A percentile compares a stretch with the other conserved stretches of the same genome.
These are phyloP conservation scores for Phoenicopterus ruber DNA, from an alignment of 2,113 vertebrate genomes.

Conservation along the genomic window DNA sequence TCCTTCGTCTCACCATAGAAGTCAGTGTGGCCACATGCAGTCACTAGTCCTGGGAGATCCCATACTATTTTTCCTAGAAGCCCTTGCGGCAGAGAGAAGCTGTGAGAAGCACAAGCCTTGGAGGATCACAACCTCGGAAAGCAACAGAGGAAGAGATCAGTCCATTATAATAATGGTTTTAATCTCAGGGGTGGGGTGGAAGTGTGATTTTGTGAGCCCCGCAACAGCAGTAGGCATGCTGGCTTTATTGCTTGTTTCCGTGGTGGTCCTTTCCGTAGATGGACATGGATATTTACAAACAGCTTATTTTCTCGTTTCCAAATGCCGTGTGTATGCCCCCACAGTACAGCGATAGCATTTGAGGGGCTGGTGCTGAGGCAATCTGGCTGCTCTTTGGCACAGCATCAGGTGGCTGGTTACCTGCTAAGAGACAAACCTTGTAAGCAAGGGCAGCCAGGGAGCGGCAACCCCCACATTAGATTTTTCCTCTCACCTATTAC, in stretches of 20 bases:
- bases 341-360: accelerated
- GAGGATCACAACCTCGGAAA: neutral
- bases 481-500: neutral
- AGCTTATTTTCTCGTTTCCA: neutral
- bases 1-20: neutral
- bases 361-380: too few species aligned
- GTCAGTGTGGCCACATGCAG: accelerated
- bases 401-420: accelerated
- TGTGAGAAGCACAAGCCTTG: neutral
- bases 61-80: neutral
- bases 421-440: neutral
- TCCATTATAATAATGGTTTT: neutral
- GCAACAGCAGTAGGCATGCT: neutral
- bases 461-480: too few species aligned
- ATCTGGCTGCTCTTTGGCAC: neutral
- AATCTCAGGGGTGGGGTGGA: neutral
- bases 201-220: neutral
- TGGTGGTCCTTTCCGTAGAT: neutral
- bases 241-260: neutral
- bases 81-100: neutral
- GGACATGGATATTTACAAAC: neutral
- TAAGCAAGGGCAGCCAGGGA: neutral
- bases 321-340: too few species aligned
- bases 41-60: neutral
- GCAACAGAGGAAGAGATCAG: neutral